Base-by-base conservation (phyloP, 92 coral and sea anemone species). In the Epizoanthus scotinus region DNA sequence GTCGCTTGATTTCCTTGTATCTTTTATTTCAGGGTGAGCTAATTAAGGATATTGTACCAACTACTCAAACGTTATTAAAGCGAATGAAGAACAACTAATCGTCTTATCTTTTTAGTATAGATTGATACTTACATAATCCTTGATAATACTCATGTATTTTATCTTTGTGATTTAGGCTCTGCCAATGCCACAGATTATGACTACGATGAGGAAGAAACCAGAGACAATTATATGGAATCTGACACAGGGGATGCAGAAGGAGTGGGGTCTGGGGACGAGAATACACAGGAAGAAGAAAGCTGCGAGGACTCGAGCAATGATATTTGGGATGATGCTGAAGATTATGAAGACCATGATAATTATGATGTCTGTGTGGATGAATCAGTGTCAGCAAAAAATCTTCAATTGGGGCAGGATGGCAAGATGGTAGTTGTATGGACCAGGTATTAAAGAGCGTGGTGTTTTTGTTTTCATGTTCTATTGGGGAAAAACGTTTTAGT, bases 401-500 rank as follows among this genome's bases (percentile, higher is more conserved):
- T 91, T 63, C 90, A 88, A 17, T 87, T 94, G 13, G 97, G 89
- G 31, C 85, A 75, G 19, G 94, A 96, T 68, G 99, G 99, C 6
- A 87, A 88, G 52, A 88, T 92, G 40, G 94, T 90, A 1, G 89
- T 94, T 3, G 74, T 91, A 22, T 96, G 99, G 99, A 96, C 98
- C 12, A 90, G 98, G 99, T 87, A 47, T 9, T 47, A 1, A 6
- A 44, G 52, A 12, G n/a, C n/a, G n/a, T n/a, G n/a, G n/a, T n/a
- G n/a, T n/a, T n/a, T n/a, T n/a, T n/a, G n/a, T n/a, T n/a, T n/a
- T n/a, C n/a, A n/a, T n/a, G n/a, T n/a, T n/a, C n/a, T n/a, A n/a
- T n/a, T n/a, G n/a, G n/a, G n/a, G n/a, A n/a, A n/a, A n/a, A n/a
- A n/a, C n/a, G n/a, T n/a, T n/a, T n/a, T n/a, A n/a, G n/a, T 44